Evolutionary conservation across 2,113 vertebrate species (phyloP).

Genomic region (Rhinolophus sinicus): DNA sequence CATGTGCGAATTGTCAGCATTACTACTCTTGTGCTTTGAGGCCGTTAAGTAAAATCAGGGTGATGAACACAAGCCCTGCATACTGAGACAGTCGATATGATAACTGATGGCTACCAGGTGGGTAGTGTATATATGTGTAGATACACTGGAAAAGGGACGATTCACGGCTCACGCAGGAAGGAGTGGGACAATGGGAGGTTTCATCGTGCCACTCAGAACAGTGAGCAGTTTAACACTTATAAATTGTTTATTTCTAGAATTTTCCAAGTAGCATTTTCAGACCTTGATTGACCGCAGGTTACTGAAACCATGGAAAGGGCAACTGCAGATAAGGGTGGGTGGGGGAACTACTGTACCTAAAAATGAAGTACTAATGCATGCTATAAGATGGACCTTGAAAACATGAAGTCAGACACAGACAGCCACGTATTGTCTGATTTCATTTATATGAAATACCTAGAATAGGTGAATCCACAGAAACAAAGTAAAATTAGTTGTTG

Average conservation of each 20-base stretch:
- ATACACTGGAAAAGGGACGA: not conserved
- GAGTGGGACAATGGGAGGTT: not conserved
- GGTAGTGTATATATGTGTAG: not conserved
- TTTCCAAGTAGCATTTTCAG: too few species aligned
- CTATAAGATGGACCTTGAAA: not conserved
- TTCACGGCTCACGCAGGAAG: not conserved
- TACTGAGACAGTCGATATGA: not conserved
- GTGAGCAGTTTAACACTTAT: not conserved
- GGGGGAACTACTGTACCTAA: not conserved
- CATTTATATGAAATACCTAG: not conserved
- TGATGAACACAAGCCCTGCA: not conserved
- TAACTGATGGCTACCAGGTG: not conserved
- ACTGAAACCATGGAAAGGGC: not conserved
- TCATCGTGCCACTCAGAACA: not conserved
- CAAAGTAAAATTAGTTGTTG: conserved; percentile 8
- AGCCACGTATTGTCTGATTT: not conserved
- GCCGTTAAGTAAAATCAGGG: not conserved
- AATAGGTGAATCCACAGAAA: not conserved
- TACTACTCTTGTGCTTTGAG: not conserved
- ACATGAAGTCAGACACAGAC: not conserved
- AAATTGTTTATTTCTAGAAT: too few species aligned
- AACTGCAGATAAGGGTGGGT: not conserved
- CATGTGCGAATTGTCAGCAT: not conserved
- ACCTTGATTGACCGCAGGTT: not conserved
- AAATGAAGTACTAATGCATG: not conserved